Evolutionary conservation across 2,113 vertebrate genomes (phyloP), one percentile per base, ranked within the genome.

Genomic region (Tachycineta bicolor): DNA sequence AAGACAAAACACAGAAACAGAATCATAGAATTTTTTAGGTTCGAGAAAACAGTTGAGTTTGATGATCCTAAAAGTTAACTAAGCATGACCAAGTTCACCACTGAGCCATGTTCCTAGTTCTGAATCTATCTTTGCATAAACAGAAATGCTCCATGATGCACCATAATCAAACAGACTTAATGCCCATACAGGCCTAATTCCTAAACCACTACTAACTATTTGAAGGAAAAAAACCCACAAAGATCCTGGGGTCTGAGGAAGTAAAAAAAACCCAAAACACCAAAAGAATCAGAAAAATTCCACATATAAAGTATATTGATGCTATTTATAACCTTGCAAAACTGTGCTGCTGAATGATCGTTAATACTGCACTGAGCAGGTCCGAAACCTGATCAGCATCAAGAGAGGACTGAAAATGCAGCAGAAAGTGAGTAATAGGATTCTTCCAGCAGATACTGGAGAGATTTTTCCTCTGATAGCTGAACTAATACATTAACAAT

Each of bases 341-440:
- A 13, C 39, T 78, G 9, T 90, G 69, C 59, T 93, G 34, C 84
- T 94, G 94, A 96, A 26, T 92, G 96, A 85, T 87, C 94, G 25
- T 97, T 96, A 59, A 93, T 96, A 84, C 96, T 94, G 83, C 97
- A 94, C 96, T 97, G 94, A 97, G 93, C 96, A 98, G 98, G 97
- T 97, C 91, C 1, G 29, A 97, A 96, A 96, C 77, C 81, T 95
- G 87, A 96, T 94, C 94, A 96, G 83, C 95, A 93, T 64, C 87
- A 82, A 97, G 96, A 94, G 82, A 96, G 95, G 95, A 96, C 94
- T 87, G 97, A 97, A 95, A 96, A 92, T 80, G 24, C 89, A 86
- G 76, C 90, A 92, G 96, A 96, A 98, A 98, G 97, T 98, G 98
- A 98, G 97, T 98, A 96, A 59, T 26, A 95, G 94, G 89, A 81